phyloP scores from a whole-genome alignment of 2,888 invertebrate genomes.

The Synanthedon vespiformis region DNA sequence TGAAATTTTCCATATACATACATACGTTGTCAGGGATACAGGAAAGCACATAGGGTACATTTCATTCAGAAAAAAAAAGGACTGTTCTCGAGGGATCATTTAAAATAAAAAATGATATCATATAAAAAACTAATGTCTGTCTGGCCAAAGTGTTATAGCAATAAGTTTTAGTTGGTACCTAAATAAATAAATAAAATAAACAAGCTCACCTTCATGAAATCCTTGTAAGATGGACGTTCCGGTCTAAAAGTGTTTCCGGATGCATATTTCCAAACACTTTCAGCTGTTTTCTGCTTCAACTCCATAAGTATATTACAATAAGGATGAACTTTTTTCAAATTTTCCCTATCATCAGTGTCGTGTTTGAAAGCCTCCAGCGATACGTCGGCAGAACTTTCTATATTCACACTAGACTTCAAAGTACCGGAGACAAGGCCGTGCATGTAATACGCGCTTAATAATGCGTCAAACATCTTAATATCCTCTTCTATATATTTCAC shows the following conservation, averaged over 20 bases:
- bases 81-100: too few relatives aligned
- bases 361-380: slow-evolving; percentile 20
- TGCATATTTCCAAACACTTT: slow-evolving; percentile 49
- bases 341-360: slow-evolving; percentile 18
- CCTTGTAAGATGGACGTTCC: slow-evolving; percentile 54
- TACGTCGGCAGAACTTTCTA: slow-evolving; percentile 33
- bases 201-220: slow-evolving; percentile 63
- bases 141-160: too few relatives aligned
- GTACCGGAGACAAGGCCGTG: slow-evolving; percentile 50
- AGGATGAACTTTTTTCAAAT: slow-evolving; percentile 52
- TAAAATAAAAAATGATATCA: too few relatives aligned
- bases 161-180: too few relatives aligned
- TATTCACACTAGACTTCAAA: slow-evolving; percentile 32
- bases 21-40: too few relatives aligned
- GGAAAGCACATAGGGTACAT: too few relatives aligned
- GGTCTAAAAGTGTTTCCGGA: slow-evolving; percentile 70
- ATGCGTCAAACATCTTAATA: slow-evolving; percentile 68
- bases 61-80: too few relatives aligned
- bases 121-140: too few relatives aligned
- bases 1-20: too few relatives aligned
- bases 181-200: neutral
- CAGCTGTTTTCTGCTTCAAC: slow-evolving; percentile 39
- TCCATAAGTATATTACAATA: slow-evolving; percentile 50
- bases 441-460: slow-evolving; percentile 70
- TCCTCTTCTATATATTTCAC: slow-evolving; percentile 78